These are phyloP conservation scores for Pandemis cinnamomeana DNA, from an alignment of 2,888 invertebrate genomes.

Conservation along the genomic window DNA sequence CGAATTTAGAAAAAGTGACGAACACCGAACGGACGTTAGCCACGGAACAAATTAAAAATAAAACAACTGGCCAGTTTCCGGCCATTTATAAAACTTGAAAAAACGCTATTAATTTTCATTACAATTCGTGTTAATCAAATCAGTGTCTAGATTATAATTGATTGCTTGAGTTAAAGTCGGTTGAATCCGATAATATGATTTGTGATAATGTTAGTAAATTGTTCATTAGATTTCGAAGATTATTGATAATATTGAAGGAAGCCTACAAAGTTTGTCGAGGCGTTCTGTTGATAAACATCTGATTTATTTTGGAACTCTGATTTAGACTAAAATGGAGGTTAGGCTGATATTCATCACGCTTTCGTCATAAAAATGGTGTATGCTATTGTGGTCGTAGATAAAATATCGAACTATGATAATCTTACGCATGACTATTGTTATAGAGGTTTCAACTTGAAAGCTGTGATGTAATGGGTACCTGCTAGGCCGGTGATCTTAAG, in stretches of 20 bases:
- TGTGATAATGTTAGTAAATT: not conserved
- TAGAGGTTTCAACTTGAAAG: not conserved
- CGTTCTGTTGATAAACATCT: conserved; percentile 5
- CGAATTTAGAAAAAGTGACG: conserved; percentile 10
- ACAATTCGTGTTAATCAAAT: conserved; percentile 26
- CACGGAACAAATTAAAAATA: conserved; percentile 17
- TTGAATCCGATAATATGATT: conserved; percentile 13
- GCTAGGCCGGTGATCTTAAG: too few species aligned
- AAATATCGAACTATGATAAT: not conserved
- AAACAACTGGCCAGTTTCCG: not conserved
- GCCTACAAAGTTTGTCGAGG: not conserved
- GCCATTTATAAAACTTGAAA: conserved; percentile 15
- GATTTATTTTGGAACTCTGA: not conserved
- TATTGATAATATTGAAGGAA: not conserved
- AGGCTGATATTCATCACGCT: not conserved
- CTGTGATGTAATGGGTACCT: not conserved
- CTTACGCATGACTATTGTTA: not conserved
- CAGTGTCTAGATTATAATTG: conserved; percentile 25
- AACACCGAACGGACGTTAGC: conserved; percentile 10
- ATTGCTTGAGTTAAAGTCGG: conserved; percentile 12
- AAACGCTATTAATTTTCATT: conserved; percentile 2
- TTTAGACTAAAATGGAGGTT: not conserved
- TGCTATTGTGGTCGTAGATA: not conserved
- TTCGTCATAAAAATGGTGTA: conserved; percentile 1
- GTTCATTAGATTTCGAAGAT: conserved; percentile 7